Percentiles rank a stretch among this genome's conserved stretches.
phyloP scores from a whole-genome alignment of 2,888 invertebrate genomes.

The Leptinotarsa juncta region DNA sequence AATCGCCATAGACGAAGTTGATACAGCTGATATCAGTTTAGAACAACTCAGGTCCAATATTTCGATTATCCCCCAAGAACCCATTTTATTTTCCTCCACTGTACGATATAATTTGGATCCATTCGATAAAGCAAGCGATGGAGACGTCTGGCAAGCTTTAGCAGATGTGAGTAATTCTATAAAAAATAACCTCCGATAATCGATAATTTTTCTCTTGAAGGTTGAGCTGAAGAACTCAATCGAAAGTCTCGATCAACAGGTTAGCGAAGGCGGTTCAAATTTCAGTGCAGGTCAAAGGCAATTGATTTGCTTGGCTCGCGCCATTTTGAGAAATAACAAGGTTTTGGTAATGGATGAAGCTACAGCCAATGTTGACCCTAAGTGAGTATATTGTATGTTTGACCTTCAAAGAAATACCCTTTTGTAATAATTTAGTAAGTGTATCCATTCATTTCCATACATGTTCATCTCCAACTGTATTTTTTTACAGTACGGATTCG shows the following conservation, averaged over 20 bases:
- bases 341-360: slow-evolving; percentile 91
- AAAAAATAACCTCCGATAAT: not conserved
- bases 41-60: slow-evolving; percentile 83
- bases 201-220: slow-evolving; percentile 59
- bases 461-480: not conserved
- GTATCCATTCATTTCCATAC: not conserved
- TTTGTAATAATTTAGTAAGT: not conserved
- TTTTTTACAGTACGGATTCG: slow-evolving; percentile 73
- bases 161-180: slow-evolving; percentile 66
- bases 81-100: slow-evolving; percentile 84
- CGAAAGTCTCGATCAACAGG: slow-evolving; percentile 73
- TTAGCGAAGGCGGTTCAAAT: slow-evolving; percentile 84
- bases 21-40: slow-evolving; percentile 77
- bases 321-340: slow-evolving; percentile 82
- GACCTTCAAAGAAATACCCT: not conserved
- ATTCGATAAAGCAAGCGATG: slow-evolving; percentile 79
- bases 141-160: slow-evolving; percentile 81
- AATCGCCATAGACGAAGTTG: slow-evolving; percentile 80
- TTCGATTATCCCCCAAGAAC: slow-evolving; percentile 88
- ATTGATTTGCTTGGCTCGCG: slow-evolving; percentile 86
- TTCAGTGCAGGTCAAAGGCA: slow-evolving; percentile 92
- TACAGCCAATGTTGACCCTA: slow-evolving; percentile 90
- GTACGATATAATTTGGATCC: slow-evolving; percentile 88
- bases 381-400: slow-evolving; percentile 68
- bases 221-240: slow-evolving; percentile 82